Percentiles rank a stretch among this genome's conserved stretches.
Evolutionary conservation across 1,140 invertebrate genomes (phyloP).

Genomic region (Amyelois transitella): DNA sequence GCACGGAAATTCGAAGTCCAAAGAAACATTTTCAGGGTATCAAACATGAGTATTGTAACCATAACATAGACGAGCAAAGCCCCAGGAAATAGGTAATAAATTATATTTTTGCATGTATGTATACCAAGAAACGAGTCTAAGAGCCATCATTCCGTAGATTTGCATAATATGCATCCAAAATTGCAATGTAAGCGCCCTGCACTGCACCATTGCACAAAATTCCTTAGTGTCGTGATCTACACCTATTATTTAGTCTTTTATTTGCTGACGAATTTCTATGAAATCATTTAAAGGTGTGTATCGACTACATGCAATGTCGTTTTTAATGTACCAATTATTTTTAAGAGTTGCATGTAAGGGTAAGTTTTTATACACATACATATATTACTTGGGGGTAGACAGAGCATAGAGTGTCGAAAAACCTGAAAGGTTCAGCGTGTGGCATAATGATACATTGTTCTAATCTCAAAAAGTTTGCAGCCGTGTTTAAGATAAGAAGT

Average conservation of each 20-base stretch:
- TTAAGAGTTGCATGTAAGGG: too few species aligned
- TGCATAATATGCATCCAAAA: constrained; percentile 12
- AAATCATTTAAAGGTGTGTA: too few species aligned
- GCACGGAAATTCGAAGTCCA: too few species aligned
- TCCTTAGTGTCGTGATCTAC: constrained; percentile 24
- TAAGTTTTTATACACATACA: too few species aligned
- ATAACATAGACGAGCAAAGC: neutral
- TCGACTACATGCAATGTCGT: too few species aligned
- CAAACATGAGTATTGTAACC: neutral
- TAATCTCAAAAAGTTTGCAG: too few species aligned
- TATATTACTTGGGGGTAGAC: too few species aligned
- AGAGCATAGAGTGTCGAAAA: too few species aligned
- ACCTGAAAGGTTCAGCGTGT: too few species aligned
- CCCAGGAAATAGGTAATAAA: neutral
- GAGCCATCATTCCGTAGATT: constrained; percentile 14
- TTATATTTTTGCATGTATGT: neutral
- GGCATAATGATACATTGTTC: too few species aligned
- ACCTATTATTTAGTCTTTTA: constrained; percentile 12
- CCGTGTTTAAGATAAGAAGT: too few species aligned
- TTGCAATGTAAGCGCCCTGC: neutral
- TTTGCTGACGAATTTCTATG: neutral
- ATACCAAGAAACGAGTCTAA: constrained; percentile 9
- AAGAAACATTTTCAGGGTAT: neutral
- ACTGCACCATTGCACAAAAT: constrained; percentile 14
- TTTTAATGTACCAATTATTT: too few species aligned